These are phyloP conservation scores for Eurois occulta DNA, from an alignment of 2,888 invertebrate species.

Conservation along the genomic window DNA sequence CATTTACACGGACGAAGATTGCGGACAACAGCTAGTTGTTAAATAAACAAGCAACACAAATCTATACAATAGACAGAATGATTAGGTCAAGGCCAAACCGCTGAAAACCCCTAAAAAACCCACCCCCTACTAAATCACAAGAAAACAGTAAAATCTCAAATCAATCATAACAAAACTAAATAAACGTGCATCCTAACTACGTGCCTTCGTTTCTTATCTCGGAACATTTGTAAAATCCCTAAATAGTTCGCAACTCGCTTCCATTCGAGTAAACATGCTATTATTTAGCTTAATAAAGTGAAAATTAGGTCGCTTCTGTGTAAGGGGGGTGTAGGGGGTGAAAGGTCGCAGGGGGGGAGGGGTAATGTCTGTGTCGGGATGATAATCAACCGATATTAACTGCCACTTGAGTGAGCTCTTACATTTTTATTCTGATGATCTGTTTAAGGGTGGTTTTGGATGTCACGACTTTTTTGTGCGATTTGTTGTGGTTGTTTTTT, in stretches of 20 bases:
- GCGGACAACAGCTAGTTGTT: too few relatives aligned
- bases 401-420: conserved; percentile 67
- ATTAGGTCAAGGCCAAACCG: neutral
- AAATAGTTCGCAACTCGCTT: conserved; percentile 63
- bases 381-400: conserved; percentile 80
- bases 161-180: conserved; percentile 1
- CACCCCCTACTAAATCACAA: neutral
- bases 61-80: neutral
- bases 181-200: neutral
- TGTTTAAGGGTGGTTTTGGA: conserved; percentile 67
- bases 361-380: conserved; percentile 68
- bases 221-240: conserved; percentile 50
- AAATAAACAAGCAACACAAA: neutral
- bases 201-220: conserved; percentile 20
- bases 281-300: conserved; percentile 68
- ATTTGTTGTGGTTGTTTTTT: conserved; percentile 15
- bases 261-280: conserved; percentile 62
- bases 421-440: conserved; percentile 77
- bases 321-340: conserved; percentile 43
- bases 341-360: conserved; percentile 26
- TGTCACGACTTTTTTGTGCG: conserved; percentile 51
- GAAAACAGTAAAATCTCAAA: neutral
- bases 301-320: conserved; percentile 64
- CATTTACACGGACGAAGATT: too few relatives aligned
- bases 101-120: too few relatives aligned